A percentile compares a stretch with the other conserved stretches of the same genome.
Conservation (phyloP, 2,888 invertebrate genomes). For the Ornithoptera alexandrae region DNA sequence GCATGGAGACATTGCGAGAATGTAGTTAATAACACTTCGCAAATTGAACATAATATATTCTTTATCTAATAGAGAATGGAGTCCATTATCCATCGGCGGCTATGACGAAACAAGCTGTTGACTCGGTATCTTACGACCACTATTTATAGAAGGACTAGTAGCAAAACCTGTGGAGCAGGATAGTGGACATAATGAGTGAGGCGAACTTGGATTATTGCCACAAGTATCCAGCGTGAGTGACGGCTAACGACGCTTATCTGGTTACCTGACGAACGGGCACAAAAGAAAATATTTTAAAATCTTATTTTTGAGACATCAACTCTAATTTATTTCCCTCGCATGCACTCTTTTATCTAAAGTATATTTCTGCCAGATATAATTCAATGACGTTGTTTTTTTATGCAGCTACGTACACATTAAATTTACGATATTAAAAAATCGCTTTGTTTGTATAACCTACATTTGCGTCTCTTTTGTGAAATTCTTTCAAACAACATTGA, state of each 20-base stretch:
- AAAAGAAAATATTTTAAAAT: slow-evolving; percentile 36
- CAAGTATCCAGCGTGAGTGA: slow-evolving; percentile 49
- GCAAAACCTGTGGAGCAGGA: slow-evolving; percentile 70
- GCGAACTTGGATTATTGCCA: slow-evolving; percentile 57
- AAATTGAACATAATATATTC: slow-evolving; percentile 35
- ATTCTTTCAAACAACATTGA: slow-evolving; percentile 16
- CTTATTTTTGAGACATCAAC: slow-evolving; percentile 36
- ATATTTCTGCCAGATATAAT: slow-evolving; percentile 32
- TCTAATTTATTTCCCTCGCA: slow-evolving; percentile 36
- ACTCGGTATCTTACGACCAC: slow-evolving; percentile 39
- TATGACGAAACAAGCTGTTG: slow-evolving; percentile 38
- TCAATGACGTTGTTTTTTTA: slow-evolving; percentile 30
- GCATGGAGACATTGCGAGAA: slow-evolving; percentile 33
- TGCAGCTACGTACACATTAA: slow-evolving; percentile 16
- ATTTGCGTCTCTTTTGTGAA: slow-evolving; percentile 7
- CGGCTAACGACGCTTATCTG: slow-evolving; percentile 41
- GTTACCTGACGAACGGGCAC: slow-evolving; percentile 38
- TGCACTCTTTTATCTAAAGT: slow-evolving; percentile 34
- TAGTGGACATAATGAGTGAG: slow-evolving; percentile 59
- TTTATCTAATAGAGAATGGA: slow-evolving; percentile 33
- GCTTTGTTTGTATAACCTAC: slow-evolving; percentile 17
- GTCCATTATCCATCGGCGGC: slow-evolving; percentile 37
- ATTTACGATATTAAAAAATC: slow-evolving; percentile 18
- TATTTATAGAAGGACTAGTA: slow-evolving; percentile 72
- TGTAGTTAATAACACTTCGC: slow-evolving; percentile 27